These are phyloP conservation scores for Limnodromus scolopaceus DNA, from an alignment of 2,797 vertebrate genomes.

Conservation along the genomic window DNA sequence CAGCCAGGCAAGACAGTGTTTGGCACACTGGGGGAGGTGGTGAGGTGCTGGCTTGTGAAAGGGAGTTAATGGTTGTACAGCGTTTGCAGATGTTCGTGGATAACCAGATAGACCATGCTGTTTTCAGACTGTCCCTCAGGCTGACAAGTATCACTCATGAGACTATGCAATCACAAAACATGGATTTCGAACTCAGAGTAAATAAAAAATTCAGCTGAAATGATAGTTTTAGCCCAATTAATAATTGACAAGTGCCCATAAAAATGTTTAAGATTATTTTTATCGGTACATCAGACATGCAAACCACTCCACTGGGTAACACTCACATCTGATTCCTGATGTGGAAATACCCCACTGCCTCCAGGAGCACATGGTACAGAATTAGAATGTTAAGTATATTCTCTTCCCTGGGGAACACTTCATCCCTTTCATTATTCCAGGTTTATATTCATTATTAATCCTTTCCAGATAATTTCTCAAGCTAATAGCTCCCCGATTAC, in stretches of 20 bases:
- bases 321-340: neutral
- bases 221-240: neutral
- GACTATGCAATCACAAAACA: neutral
- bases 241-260: neutral
- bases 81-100: accelerated
- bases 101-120: neutral
- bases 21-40: neutral
- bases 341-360: neutral
- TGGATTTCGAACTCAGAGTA: neutral
- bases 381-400: neutral
- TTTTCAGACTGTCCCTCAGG: neutral
- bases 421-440: neutral
- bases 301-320: neutral
- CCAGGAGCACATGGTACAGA: neutral
- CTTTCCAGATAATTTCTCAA: conserved; percentile 14
- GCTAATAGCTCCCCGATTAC: neutral
- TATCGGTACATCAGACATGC: conserved; percentile 13
- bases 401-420: neutral
- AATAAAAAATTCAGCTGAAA: neutral
- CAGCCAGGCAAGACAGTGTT: neutral
- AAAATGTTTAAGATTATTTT: neutral
- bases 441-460: neutral
- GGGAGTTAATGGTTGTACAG: neutral
- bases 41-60: neutral
- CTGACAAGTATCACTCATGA: neutral